Percentiles rank a stretch among this genome's conserved stretches.
Conservation (phyloP, 2,113 vertebrate species). For the Scytalopus superciliaris region DNA sequence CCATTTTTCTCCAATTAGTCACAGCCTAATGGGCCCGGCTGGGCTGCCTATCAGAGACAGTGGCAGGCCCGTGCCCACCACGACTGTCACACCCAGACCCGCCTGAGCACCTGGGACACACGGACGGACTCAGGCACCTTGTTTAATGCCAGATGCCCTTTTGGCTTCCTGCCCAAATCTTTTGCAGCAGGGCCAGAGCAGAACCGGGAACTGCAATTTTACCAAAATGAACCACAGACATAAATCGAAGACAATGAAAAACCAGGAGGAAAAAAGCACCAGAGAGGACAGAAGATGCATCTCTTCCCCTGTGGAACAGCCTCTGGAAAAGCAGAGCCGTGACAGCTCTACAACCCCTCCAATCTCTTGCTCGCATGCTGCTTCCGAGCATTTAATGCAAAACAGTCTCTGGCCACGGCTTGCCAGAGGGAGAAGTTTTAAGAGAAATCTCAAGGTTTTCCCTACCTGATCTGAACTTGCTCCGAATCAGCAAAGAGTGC, state of each 20-base stretch:
- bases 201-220: neutral
- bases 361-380: neutral
- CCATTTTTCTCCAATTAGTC: slow-evolving; percentile 80
- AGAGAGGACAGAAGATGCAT: slow-evolving; percentile 36
- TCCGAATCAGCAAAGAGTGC: slow-evolving; percentile 97
- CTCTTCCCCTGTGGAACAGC: slow-evolving; percentile 11
- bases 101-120: neutral
- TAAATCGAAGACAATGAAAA: slow-evolving; percentile 28
- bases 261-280: neutral
- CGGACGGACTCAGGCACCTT: neutral
- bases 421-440: slow-evolving; percentile 60
- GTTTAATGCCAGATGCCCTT: slow-evolving; percentile 1
- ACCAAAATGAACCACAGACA: slow-evolving; percentile 6
- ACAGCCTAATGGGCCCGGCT: slow-evolving; percentile 59
- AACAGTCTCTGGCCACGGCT: slow-evolving; percentile 11
- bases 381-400: slow-evolving; percentile 18
- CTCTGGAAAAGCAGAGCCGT: slow-evolving; percentile 2
- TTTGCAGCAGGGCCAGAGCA: neutral
- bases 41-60: slow-evolving; percentile 17
- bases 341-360: neutral
- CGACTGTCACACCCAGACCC: neutral
- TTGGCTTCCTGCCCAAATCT: slow-evolving; percentile 14
- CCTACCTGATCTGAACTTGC: slow-evolving; percentile 99
- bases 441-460: slow-evolving; percentile 62
- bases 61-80: neutral